These are phyloP conservation scores for Dolichomitus sp. DNA, from an alignment of 2,888 invertebrate genomes.

Conservation along the genomic window DNA sequence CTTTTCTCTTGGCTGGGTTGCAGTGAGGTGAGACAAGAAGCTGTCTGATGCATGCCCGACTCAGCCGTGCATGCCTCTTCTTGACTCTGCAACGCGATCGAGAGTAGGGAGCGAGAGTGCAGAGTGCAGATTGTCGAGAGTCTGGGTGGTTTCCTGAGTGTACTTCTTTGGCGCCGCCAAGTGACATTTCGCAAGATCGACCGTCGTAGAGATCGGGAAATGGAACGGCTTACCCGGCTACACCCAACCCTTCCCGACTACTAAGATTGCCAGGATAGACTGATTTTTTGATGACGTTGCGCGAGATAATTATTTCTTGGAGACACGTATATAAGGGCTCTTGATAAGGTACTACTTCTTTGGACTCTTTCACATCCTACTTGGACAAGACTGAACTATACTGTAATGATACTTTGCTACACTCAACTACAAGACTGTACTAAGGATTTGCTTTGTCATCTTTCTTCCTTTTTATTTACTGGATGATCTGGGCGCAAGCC, in stretches of 20 bases:
- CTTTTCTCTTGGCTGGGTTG: slow-evolving; percentile 69
- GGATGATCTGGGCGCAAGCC: too few relatives aligned
- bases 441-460: too few relatives aligned
- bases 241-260: slow-evolving; percentile 4
- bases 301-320: slow-evolving; percentile 77
- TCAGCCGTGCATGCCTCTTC: slow-evolving; percentile 61
- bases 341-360: slow-evolving; percentile 36
- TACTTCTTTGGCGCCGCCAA: too few relatives aligned
- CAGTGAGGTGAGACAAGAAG: slow-evolving; percentile 73
- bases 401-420: neutral
- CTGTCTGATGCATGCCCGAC: slow-evolving; percentile 54
- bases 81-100: slow-evolving; percentile 57
- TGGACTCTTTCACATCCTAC: slow-evolving; percentile 36
- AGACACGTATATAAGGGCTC: slow-evolving; percentile 43
- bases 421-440: too few relatives aligned
- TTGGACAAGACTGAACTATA: neutral
- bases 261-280: slow-evolving; percentile 38
- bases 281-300: slow-evolving; percentile 81
- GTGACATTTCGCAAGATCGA: slow-evolving; percentile 54
- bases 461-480: too few relatives aligned
- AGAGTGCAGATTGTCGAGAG: too few relatives aligned
- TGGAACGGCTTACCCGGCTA: slow-evolving; percentile 4
- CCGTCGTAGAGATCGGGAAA: slow-evolving; percentile 47
- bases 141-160: too few relatives aligned
- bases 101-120: slow-evolving; percentile 53